Base-by-base conservation (phyloP, 2,888 invertebrate genomes). In the Copidosoma aretas region DNA sequence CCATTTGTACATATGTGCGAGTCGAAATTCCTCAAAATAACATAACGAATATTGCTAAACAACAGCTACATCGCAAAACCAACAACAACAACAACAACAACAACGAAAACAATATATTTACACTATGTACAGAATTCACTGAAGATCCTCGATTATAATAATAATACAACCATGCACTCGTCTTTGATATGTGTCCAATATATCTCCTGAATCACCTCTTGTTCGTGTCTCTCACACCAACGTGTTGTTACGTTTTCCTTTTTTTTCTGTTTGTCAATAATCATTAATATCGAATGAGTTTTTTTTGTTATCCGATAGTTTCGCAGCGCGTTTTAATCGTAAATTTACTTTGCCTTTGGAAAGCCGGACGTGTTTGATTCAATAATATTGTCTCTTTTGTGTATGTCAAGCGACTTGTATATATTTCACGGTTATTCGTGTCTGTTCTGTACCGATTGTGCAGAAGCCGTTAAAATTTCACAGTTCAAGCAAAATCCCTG, bases 251-350 rank as follows among this genome's bases (percentile, higher is more conserved):
- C 61, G 21, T 70, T 64, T 64, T 57, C 57, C 58, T 61, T 32
- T 61, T 71, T 70, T 41, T 21, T 12, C 71, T 76, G 73, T 75
- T 67, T 73, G 73, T 76, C 74, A 75, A 74, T 75, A 70, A 73
- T 72, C 71, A 75, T 75, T 76, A 76, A 75, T 73, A 32, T 5
- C 32, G 67, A 72, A 52, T 71, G 71, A 70, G 68, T 2, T 46
- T 17, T 15, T 46, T 46, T 68, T 52, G 67, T 58, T 71, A 67
- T 60, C 67, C 24, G 15, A 14, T 4, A 32, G 24, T 59, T 17
- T 51, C 1, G 32, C 49, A 39, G 53, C 62, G 52, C 52, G 59
- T 58, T 32, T 32, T 32, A 32, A 5, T 32, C 32, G 8, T 8
- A 32, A 32, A n/a, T n/a, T n/a, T n/a, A n/a, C n/a, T 32, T 3